Percentiles rank a stretch among this genome's conserved stretches.
Evolutionary conservation across 92 coral and sea anemone genomes (phyloP).

Genomic region (Virgularia gustaviana): DNA sequence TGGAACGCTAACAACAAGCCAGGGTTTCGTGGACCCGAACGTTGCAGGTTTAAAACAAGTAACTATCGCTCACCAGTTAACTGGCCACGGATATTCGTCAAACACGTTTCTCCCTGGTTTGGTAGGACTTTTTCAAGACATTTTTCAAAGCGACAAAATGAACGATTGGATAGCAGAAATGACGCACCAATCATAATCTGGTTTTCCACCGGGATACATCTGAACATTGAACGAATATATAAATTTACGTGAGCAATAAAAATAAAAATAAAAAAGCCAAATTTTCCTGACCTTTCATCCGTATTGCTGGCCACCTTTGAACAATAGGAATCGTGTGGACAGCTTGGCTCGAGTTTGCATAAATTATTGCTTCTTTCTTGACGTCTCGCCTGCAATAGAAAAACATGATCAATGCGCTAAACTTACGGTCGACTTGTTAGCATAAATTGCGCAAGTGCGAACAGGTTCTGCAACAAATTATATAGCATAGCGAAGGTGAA

Average conservation of each 20-base stretch:
- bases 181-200: constrained; percentile 8
- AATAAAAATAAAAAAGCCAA: too few species aligned
- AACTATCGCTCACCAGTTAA: background rate
- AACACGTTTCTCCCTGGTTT: background rate
- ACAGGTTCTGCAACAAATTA: too few species aligned
- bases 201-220: background rate
- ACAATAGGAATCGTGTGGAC: background rate
- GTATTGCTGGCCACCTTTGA: background rate
- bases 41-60: too few species aligned
- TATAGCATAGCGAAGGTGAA: too few species aligned
- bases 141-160: constrained; percentile 16
- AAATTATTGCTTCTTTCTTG: background rate
- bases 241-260: background rate
- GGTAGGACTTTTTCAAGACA: constrained; percentile 17
- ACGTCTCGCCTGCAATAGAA: background rate
- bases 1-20: too few species aligned
- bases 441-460: too few species aligned
- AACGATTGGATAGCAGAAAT: background rate
- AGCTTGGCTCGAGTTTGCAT: background rate
- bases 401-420: too few species aligned
- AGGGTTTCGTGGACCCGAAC: too few species aligned
- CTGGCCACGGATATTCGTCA: background rate
- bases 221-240: background rate
- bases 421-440: too few species aligned
- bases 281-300: background rate